Base-by-base conservation (phyloP, 1,140 invertebrate genomes). In the Drosophila albomicans region DNA sequence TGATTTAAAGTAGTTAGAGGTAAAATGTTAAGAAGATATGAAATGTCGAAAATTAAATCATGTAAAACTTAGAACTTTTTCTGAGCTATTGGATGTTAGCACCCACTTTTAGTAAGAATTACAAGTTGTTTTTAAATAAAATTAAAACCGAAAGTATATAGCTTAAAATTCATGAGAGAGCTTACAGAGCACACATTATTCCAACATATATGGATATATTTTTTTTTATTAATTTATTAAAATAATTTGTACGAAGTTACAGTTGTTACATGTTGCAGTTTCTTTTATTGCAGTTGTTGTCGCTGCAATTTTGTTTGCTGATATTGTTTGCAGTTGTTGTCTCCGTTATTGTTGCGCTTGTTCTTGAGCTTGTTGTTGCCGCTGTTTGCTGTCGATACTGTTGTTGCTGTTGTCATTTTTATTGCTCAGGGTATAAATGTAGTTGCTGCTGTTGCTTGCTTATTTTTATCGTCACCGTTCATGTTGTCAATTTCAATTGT, bases 401-500 rank as follows among this genome's bases (percentile, higher is more conserved):
- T 5, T 30, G 20, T 6, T 49, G 48, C 16, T 20, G 11, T 28
- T 52, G 4, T 30, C 41, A 43, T 43, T 43, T 43, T 43, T 43
- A 43, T 43, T 43, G 41, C n/a, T 43, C 11, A 13, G 28, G 1
- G 28, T 15, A 54, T 7, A 15, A 35, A 15, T 54, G 51, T 54
- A 8, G 51, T 54, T 54, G 28, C 49, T 30, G 49, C n/a, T 30
- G 25, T 52, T 51, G 10, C 8, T 54, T 54, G 28, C 11, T 30
- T 32, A 52, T 52, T 52, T 52, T 52, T 52, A 52, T 52, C 7
- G 48, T 28, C 28, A 0, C 11, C 20, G 16, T 20, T 49, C 20
- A 48, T 48, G 46, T 49, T 54, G 28, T 54, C n/a, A 13, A 30
- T 3, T 54, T 30, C 25, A 52, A 30, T 16, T 52, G 49, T 52